Conservation (phyloP, 1,140 invertebrate species). For the Caenorhabditis latens region DNA sequence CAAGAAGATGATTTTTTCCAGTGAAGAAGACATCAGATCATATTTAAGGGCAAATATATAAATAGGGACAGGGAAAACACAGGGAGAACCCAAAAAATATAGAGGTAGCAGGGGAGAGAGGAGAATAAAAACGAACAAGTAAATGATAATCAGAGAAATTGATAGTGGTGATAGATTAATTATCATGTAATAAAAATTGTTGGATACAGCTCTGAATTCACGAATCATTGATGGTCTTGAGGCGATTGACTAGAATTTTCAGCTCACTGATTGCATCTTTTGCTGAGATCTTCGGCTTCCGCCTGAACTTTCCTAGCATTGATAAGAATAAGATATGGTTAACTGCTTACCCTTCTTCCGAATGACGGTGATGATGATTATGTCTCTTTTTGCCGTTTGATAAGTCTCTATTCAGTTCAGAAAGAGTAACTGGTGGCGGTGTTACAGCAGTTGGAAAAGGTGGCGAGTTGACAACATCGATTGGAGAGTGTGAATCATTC, state of each 20-base stretch:
- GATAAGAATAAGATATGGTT: not conserved
- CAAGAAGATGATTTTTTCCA: too few relatives aligned
- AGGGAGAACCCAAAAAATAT: too few relatives aligned
- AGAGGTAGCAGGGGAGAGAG: too few relatives aligned
- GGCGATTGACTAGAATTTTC: not conserved
- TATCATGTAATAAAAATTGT: too few relatives aligned
- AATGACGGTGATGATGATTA: not conserved
- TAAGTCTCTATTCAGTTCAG: not conserved
- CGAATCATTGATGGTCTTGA: constrained; percentile 18
- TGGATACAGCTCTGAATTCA: not conserved
- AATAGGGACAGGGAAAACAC: not conserved
- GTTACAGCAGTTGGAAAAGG: not conserved
- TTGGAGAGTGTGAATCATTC: not conserved
- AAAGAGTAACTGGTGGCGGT: constrained; percentile 2
- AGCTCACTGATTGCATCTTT: constrained; percentile 12
- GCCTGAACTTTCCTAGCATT: not conserved
- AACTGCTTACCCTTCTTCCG: not conserved
- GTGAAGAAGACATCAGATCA: too few relatives aligned
- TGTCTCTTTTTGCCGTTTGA: not conserved
- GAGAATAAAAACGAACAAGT: too few relatives aligned
- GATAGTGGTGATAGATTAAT: not conserved
- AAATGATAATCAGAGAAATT: not conserved
- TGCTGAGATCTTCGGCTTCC: not conserved
- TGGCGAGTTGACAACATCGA: not conserved
- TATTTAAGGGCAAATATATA: too few relatives aligned